Percentiles rank a stretch among this genome's conserved stretches.
These are phyloP conservation scores for Papilio helenus DNA, from an alignment of 1,140 invertebrate genomes.

Conservation along the genomic window DNA sequence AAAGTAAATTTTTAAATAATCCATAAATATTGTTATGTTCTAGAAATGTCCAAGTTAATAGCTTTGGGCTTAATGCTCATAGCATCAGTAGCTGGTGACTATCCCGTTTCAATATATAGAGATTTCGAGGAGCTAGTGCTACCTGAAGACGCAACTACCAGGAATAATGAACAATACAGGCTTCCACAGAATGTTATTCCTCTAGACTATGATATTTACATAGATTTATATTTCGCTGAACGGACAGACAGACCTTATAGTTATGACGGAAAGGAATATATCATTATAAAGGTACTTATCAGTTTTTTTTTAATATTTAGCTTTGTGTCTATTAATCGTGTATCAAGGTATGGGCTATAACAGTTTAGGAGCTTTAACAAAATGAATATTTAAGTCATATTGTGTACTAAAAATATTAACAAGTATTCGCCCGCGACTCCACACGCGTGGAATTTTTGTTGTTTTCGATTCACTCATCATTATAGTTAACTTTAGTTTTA, in stretches of 20 bases:
- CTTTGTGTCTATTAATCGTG: too few relatives aligned
- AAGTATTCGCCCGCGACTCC: too few relatives aligned
- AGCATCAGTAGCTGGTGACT: constrained; percentile 48
- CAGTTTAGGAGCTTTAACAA: too few relatives aligned
- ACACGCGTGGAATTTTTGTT: too few relatives aligned
- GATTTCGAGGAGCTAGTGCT: constrained; percentile 55
- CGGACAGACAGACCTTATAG: constrained; percentile 63
- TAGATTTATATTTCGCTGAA: constrained; percentile 74
- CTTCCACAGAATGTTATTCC: constrained; percentile 66
- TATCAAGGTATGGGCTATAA: too few relatives aligned
- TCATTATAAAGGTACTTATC: constrained; percentile 67
- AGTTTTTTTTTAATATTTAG: too few relatives aligned
- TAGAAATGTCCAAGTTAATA: constrained; percentile 64
- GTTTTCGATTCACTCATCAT: background rate
- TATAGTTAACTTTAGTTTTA: background rate
- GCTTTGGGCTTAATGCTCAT: constrained; percentile 52
- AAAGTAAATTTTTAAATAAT: background rate
- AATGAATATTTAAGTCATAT: too few relatives aligned
- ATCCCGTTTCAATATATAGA: constrained; percentile 52
- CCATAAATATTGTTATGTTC: constrained; percentile 42
- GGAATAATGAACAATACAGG: constrained; percentile 60
- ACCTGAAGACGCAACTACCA: constrained; percentile 37
- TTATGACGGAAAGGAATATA: constrained; percentile 66
- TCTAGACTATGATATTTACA: constrained; percentile 71
- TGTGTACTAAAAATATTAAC: too few relatives aligned